Evolutionary conservation across 2,888 invertebrate species (phyloP).

Genomic region (Philhelius pedissequus): DNA sequence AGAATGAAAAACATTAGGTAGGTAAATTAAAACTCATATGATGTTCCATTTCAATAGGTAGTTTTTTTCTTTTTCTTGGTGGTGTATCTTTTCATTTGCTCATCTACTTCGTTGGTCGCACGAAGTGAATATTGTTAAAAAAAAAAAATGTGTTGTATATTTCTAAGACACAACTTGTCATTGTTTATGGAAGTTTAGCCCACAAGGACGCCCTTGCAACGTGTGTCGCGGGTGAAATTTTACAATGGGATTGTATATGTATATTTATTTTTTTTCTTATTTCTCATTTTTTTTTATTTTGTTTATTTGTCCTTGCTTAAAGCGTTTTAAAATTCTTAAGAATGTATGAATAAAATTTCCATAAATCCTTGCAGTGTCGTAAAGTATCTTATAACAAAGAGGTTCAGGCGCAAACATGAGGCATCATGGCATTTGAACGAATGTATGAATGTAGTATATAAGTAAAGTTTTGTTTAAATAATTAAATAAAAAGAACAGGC

Average conservation of each 20-base stretch:
- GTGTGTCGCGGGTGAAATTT: constrained; percentile 49
- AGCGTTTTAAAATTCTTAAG: constrained; percentile 54
- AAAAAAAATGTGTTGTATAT: constrained; percentile 33
- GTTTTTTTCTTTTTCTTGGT: background rate
- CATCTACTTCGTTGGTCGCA: constrained; percentile 50
- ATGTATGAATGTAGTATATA: background rate
- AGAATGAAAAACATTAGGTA: background rate
- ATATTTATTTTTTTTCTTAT: constrained; percentile 1
- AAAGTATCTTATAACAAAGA: constrained; percentile 7
- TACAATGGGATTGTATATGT: constrained; percentile 38
- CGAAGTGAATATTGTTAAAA: constrained; percentile 32
- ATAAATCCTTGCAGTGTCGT: constrained; percentile 43
- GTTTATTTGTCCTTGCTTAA: constrained; percentile 44
- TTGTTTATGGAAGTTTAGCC: constrained; percentile 48
- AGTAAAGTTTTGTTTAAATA: constrained; percentile 45
- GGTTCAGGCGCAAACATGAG: background rate
- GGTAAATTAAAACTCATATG: too few relatives aligned
- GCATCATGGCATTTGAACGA: constrained; percentile 9
- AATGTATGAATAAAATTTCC: constrained; percentile 62
- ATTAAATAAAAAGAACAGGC: constrained; percentile 37
- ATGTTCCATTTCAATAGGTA: too few relatives aligned
- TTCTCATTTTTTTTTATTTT: constrained; percentile 23
- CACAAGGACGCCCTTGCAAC: constrained; percentile 53
- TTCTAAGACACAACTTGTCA: constrained; percentile 50
- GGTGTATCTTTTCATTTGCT: constrained; percentile 22